phyloP scores from a whole-genome alignment of 1,140 invertebrate species.

The Diprion similis region DNA sequence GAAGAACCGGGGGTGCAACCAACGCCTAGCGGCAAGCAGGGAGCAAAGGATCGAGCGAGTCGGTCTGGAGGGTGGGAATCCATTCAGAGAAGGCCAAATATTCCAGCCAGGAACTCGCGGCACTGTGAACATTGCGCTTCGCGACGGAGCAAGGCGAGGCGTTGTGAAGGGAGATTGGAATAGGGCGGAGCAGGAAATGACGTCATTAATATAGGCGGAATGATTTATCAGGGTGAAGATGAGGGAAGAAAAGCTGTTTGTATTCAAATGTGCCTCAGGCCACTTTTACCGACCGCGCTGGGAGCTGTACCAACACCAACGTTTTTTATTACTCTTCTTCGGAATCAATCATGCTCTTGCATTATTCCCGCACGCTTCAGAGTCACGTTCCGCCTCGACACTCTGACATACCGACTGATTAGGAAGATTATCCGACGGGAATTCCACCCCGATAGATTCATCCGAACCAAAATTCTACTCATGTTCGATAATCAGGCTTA shows the following conservation, averaged over 20 bases:
- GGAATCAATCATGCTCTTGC: background rate
- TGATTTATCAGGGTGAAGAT: slow-evolving; percentile 10
- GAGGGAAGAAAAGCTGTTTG: slow-evolving; percentile 17
- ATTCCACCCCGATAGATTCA: too few species aligned
- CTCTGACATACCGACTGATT: too few species aligned
- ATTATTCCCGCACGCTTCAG: background rate
- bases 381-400: too few species aligned
- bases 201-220: slow-evolving; percentile 14
- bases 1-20: background rate
- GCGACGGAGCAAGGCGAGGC: background rate
- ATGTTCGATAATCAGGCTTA: too few species aligned
- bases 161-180: slow-evolving; percentile 1
- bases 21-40: background rate
- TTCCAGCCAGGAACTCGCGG: background rate
- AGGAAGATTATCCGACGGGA: too few species aligned
- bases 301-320: background rate
- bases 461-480: too few species aligned
- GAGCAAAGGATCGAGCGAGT: background rate
- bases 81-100: background rate
- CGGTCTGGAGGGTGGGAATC: background rate
- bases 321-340: background rate
- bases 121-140: background rate
- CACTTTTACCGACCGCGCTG: background rate
- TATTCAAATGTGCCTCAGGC: slow-evolving; percentile 9
- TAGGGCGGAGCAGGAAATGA: slow-evolving; percentile 9